phyloP scores from a whole-genome alignment of 1,140 invertebrate species.

The Mya arenaria region DNA sequence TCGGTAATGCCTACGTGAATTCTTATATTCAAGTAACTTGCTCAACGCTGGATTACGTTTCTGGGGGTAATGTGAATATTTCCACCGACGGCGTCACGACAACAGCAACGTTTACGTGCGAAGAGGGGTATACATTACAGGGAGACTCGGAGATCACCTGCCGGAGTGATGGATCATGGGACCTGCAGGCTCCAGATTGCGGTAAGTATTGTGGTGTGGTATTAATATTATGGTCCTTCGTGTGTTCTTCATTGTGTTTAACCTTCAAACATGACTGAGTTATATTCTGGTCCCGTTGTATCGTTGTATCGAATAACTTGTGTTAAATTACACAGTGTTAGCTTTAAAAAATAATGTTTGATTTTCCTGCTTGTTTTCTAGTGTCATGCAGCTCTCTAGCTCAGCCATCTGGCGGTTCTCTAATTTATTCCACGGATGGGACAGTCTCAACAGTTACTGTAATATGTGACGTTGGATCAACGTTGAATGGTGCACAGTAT shows the following conservation, averaged over 20 bases:
- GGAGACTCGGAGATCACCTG: background rate
- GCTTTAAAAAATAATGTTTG: background rate
- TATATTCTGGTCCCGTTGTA: background rate
- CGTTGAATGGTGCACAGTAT: background rate
- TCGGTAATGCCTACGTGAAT: too few species aligned
- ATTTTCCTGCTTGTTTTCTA: background rate
- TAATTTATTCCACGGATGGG: background rate
- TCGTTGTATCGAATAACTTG: background rate
- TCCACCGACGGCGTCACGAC: constrained; percentile 14
- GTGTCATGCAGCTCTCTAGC: constrained; percentile 6
- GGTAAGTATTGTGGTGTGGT: background rate
- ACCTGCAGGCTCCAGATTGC: background rate
- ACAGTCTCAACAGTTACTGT: background rate
- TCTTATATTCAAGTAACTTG: constrained; percentile 33
- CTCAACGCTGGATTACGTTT: too few species aligned
- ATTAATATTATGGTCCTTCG: background rate
- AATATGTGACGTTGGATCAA: constrained; percentile 21
- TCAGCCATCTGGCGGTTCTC: background rate
- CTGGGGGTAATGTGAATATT: too few species aligned
- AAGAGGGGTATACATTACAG: constrained; percentile 3
- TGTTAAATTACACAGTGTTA: background rate
- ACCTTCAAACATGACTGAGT: background rate
- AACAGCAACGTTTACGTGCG: constrained; percentile 9
- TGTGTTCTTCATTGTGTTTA: background rate
- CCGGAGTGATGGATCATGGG: background rate